phyloP scores from a whole-genome alignment of 2,797 vertebrate genomes.

The Otolemur crassicaudatus region DNA sequence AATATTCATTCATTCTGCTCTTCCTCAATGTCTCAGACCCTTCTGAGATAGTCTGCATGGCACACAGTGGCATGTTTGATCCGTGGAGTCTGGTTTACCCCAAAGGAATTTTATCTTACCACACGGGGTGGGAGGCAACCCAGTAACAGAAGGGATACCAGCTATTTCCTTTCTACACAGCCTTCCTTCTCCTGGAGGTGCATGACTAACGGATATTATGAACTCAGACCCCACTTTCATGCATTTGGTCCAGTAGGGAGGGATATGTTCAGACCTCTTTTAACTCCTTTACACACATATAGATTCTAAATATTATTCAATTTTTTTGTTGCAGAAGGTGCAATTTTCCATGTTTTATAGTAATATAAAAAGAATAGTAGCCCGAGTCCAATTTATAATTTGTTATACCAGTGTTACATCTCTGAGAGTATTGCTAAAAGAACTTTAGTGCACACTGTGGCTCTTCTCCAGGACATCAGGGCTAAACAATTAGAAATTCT shows the following conservation, averaged over 20 bases:
- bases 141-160: background rate
- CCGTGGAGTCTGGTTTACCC: background rate
- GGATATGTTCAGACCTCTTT: background rate
- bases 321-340: background rate
- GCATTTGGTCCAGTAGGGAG: background rate
- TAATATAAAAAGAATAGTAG: background rate
- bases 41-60: conserved; percentile 49
- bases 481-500: background rate
- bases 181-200: background rate
- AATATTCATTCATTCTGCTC: conserved; percentile 18
- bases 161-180: background rate
- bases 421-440: background rate
- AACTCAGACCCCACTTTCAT: background rate
- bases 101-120: conserved; percentile 1
- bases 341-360: background rate
- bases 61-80: background rate
- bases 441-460: background rate
- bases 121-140: background rate
- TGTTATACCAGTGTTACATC: background rate
- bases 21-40: background rate
- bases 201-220: background rate
- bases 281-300: background rate
- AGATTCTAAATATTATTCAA: background rate
- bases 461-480: background rate
- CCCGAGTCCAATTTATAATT: background rate